A percentile compares a stretch with the other conserved stretches of the same genome.
Evolutionary conservation across 2,113 vertebrate species (phyloP).

Genomic region (Scolopax mira): DNA sequence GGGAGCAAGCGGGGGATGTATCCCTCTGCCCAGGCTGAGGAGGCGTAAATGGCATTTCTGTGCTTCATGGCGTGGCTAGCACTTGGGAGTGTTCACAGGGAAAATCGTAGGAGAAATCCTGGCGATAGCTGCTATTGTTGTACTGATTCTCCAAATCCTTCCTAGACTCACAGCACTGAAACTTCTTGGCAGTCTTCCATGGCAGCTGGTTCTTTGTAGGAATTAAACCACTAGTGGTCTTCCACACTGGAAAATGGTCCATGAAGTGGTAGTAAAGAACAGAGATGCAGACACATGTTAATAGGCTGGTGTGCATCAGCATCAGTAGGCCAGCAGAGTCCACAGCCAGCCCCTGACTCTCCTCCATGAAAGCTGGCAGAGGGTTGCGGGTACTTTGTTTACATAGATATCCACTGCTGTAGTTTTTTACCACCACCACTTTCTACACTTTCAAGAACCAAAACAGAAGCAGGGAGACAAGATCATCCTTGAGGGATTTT

Average conservation of each 20-base stretch:
- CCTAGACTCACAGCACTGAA: neutral
- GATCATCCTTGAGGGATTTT: neutral
- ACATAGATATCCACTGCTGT: neutral
- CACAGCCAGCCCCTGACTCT: neutral
- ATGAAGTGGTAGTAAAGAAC: neutral
- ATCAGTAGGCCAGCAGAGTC: rapidly evolving
- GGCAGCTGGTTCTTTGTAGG: slow-evolving; percentile 6
- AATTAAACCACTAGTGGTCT: neutral
- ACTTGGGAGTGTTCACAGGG: neutral
- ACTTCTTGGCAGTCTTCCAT: neutral
- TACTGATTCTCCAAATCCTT: neutral
- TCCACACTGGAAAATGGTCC: neutral
- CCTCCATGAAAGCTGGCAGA: neutral
- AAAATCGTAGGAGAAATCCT: neutral
- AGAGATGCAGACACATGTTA: neutral
- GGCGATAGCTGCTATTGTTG: neutral
- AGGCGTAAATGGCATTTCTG: neutral
- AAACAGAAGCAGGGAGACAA: neutral
- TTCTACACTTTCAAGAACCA: neutral
- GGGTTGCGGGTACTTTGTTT: neutral
- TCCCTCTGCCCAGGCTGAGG: neutral
- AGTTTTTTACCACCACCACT: neutral
- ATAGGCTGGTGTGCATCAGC: neutral
- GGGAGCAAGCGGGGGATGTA: neutral
- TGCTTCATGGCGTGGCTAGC: neutral